Conservation (phyloP, 2,113 vertebrate species). For the Trematomus loennbergii region DNA sequence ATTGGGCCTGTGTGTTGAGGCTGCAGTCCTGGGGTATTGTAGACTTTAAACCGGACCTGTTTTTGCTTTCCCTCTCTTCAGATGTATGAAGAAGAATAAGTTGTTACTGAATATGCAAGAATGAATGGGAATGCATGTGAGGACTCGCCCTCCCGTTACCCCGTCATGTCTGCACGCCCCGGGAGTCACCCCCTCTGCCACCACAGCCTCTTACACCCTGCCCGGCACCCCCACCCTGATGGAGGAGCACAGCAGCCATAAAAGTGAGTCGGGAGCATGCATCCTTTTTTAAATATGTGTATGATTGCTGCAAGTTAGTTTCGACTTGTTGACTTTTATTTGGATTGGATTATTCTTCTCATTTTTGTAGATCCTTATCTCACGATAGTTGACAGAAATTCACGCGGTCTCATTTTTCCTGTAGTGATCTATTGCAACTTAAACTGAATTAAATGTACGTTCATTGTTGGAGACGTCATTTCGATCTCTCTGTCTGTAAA, state of each 20-base stretch:
- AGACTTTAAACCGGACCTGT: no score
- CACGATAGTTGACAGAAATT: no score
- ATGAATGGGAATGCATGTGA: slow-evolving; percentile 83
- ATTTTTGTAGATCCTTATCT: no score
- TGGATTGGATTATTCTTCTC: no score
- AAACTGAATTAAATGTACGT: no score
- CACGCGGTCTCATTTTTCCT: no score
- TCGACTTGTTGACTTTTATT: no score
- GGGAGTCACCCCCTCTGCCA: slow-evolving; percentile 53
- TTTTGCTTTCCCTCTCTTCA: slow-evolving; percentile 69
- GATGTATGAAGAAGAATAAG: slow-evolving; percentile 88
- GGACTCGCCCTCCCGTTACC: slow-evolving; percentile 82
- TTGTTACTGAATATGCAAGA: slow-evolving; percentile 80
- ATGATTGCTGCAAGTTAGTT: not conserved
- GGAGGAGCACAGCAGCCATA: slow-evolving; percentile 82
- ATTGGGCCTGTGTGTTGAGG: no score
- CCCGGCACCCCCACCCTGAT: slow-evolving; percentile 84
- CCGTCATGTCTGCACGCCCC: slow-evolving; percentile 71
- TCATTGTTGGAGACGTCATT: no score
- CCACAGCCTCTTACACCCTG: slow-evolving; percentile 79
- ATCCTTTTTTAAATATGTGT: not conserved
- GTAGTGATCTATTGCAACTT: no score
- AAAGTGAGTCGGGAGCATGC: slow-evolving; percentile 76
- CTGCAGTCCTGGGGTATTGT: no score
- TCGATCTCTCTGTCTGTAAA: no score